Percentiles rank a stretch among this genome's conserved stretches.
Evolutionary conservation across 92 coral and sea anemone species (phyloP).

Genomic region (Montipora capitata): DNA sequence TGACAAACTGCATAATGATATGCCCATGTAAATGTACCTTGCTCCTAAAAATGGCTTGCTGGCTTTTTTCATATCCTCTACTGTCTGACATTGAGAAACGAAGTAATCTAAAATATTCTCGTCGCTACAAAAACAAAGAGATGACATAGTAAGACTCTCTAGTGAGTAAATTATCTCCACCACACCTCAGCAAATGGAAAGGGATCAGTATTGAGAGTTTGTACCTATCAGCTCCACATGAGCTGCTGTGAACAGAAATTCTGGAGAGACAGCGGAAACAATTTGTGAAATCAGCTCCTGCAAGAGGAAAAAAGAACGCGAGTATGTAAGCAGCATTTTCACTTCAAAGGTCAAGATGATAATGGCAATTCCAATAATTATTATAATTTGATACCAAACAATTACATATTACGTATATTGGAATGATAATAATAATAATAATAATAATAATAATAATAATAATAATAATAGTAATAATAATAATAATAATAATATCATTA

Average conservation of each 20-base stretch:
- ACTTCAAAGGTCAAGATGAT: no score
- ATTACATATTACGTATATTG: no score
- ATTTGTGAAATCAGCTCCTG: constrained; percentile 91
- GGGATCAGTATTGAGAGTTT: background rate
- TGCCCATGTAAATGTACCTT: constrained; percentile 11
- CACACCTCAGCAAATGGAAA: background rate
- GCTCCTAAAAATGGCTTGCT: constrained; percentile 47
- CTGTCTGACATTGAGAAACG: constrained; percentile 87
- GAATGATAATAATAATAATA: no score
- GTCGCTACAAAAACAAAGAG: constrained; percentile 39
- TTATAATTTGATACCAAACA: no score
- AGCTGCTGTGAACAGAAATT: constrained; percentile 28
- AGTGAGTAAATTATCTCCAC: background rate
- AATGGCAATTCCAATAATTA: no score
- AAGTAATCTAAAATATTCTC: constrained; percentile 77
- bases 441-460: no score
- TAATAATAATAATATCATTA: no score
- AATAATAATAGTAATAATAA: no score
- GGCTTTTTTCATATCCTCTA: constrained; percentile 75
- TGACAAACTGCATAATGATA: no score
- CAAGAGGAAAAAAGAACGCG: background rate
- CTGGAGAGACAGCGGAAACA: constrained; percentile 74
- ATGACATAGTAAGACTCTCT: background rate
- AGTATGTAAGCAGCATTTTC: no score
- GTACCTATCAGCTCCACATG: constrained; percentile 38